Base-by-base conservation (phyloP, 2,797 vertebrate genomes). In the Alfaro cultratus region DNA sequence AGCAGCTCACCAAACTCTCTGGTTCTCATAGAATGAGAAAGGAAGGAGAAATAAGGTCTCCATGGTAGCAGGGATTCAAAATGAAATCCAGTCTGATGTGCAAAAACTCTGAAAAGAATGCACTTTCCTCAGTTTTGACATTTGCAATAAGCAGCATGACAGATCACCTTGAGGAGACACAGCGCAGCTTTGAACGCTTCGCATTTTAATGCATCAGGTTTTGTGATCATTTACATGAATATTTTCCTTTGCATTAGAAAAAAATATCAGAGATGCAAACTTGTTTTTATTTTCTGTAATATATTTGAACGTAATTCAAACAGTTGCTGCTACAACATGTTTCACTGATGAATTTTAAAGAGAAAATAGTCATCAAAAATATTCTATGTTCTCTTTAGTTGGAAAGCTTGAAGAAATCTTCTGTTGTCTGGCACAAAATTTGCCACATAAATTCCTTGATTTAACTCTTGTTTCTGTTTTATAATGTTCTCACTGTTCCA, bases 121-220 rank as follows among this genome's bases (percentile, higher is more conserved):
- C 79, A 71, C 82, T 46, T 91, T 91, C 88, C 86, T 89, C 86
- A 89, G 77, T 87, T 88, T 89, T 85, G 88, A 91, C 88, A 87
- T 73, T 47, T 79, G 84, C 8, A 85, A 92, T 88, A 90, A 92
- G 87, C 80, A 84, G 75, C 76, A 45, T 90, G 89, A 93, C 87
- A 73, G 80, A 92, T 92, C 85, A 90, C 88, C 83, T 84, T 88
- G 82, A 78, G 41, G 86, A 84, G 13, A 68, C 71, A 55, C 75
- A 73, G 74, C 80, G 0, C 75, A 47, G 5, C 82, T 80, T 77
- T 80, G 73, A 91, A 84, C 89, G 75, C 84, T 64, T 79, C 88
- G 83, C 55, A 77, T 83, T 85, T 51, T 80, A 84, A 82, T 85
- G 74, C 83, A 78, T 85, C 81, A 77, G 31, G 31, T 64, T 74